Evolutionary conservation across 1,140 invertebrate species (phyloP).

Genomic region (Drosophila subpulchrella): DNA sequence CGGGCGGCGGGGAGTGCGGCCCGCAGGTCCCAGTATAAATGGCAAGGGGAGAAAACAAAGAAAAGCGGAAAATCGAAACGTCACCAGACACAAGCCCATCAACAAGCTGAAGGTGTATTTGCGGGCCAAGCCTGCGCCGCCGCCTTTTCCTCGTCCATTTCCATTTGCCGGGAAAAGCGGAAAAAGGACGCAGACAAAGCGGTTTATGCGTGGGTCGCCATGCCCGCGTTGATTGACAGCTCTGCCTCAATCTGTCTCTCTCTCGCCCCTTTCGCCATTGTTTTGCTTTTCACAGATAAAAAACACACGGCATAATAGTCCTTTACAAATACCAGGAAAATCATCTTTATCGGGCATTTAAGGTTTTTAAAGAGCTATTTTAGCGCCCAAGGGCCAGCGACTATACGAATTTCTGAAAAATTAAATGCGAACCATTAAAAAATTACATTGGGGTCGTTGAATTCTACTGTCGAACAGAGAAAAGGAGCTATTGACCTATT

Average conservation of each 20-base stretch:
- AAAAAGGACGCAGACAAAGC: conserved; percentile 27
- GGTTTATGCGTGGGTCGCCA: conserved; percentile 45
- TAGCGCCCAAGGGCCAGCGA: neutral
- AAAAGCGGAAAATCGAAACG: conserved; percentile 24
- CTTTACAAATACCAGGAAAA: neutral
- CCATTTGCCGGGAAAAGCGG: conserved; percentile 3
- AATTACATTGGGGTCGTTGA: too few relatives aligned
- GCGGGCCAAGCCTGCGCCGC: conserved; percentile 28
- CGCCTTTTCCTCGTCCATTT: neutral
- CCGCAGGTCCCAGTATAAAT: conserved; percentile 1
- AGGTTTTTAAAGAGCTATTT: neutral
- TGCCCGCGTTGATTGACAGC: conserved; percentile 38
- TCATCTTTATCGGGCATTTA: neutral
- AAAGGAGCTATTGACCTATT: too few relatives aligned
- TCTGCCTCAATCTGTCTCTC: conserved; percentile 9
- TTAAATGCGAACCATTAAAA: too few relatives aligned
- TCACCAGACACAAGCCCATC: conserved; percentile 39
- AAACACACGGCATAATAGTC: neutral
- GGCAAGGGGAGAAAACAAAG: conserved; percentile 7
- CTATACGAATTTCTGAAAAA: too few relatives aligned
- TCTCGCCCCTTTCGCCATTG: conserved; percentile 1
- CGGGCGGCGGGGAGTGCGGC: neutral
- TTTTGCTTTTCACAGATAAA: neutral
- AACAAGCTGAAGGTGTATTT: conserved; percentile 44
- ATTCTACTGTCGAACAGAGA: too few relatives aligned